Base-by-base conservation (phyloP, 2,888 invertebrate species). In the Nymphalis polychloros region DNA sequence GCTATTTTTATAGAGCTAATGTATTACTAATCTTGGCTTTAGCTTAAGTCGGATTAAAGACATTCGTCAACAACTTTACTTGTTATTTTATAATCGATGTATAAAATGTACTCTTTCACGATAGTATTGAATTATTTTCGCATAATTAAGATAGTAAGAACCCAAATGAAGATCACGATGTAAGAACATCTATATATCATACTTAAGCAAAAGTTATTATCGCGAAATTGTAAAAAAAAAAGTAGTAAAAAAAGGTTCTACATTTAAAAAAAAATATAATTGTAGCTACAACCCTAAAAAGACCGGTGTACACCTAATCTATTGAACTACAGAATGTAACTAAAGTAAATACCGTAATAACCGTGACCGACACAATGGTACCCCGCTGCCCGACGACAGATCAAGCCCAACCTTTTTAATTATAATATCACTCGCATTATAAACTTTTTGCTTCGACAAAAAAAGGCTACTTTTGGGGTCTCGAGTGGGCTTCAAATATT, bases 401-500 rank as follows among this genome's bases (percentile, higher is more conserved):
- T 83, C 80, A 83, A 79, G 79, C 83, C 87, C 84, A 79, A 79
- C 82, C 85, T 84, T 87, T 89, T 87, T 90, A 92, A 92, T 92
- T 92, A 92, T 87, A 90, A 92, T 92, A 92, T 92, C 92, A 92
- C 86, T 88, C 86, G 89, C 88, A 89, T 89, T 90, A 89, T 85
- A 87, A 86, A 84, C 78, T 88, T 89, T 88, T 87, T 83, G 80
- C 77, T 73, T 31, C 65, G 64, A 75, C 75, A 78, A 75, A 76
- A 70, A 69, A 64, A 69, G 71, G 69, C 72, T 72, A 75, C 72
- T 75, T 73, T 71, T 68, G 59, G 69, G 70, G 70, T 72, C 72
- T 68, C 64, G 71, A 74, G 75, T 74, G 81, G 81, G 79, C 82
- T 84, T 86, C 85, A 86, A 71, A 59, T 67, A 64, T 69, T 72